Percentiles rank a stretch among this genome's conserved stretches.
Conservation (phyloP, 2,888 invertebrate genomes). For the Dryococelus australis region DNA sequence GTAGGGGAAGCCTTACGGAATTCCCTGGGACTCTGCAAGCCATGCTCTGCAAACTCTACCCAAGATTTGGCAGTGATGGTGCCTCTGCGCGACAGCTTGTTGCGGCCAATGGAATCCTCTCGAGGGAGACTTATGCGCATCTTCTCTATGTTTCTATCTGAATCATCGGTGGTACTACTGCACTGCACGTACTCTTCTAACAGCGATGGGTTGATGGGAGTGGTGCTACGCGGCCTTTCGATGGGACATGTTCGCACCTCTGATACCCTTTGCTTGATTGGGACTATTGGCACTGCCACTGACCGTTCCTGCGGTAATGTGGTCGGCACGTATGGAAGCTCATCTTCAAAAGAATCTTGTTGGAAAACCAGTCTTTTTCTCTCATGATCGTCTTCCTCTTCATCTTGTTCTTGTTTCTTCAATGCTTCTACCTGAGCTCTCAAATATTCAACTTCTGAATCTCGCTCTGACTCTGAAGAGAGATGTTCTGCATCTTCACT, state of each 20-base stretch:
- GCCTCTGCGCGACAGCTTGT: conserved; percentile 64
- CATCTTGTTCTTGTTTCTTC: conserved; percentile 54
- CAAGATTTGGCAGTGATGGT: conserved; percentile 57
- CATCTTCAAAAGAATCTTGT: conserved; percentile 85
- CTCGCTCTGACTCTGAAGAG: conserved; percentile 76
- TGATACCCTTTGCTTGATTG: conserved; percentile 72
- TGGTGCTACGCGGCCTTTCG: conserved; percentile 76
- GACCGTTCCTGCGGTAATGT: conserved; percentile 86
- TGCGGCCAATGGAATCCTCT: conserved; percentile 61
- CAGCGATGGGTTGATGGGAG: conserved; percentile 74
- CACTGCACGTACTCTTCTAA: conserved; percentile 69
- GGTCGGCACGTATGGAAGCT: conserved; percentile 89
- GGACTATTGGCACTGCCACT: conserved; percentile 80
- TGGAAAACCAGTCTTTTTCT: conserved; percentile 77
- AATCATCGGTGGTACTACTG: conserved; percentile 61
- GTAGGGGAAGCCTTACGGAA: conserved; percentile 49
- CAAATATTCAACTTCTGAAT: conserved; percentile 66
- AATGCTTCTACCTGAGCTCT: conserved; percentile 36
- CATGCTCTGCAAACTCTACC: conserved; percentile 70
- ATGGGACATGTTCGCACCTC: conserved; percentile 69
- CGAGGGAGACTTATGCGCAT: conserved; percentile 75
- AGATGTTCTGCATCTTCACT: conserved; percentile 54
- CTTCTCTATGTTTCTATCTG: conserved; percentile 72
- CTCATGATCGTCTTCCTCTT: conserved; percentile 73
- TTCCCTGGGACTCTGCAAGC: conserved; percentile 60